Percentiles rank a stretch among this genome's conserved stretches.
Evolutionary conservation across 2,113 vertebrate genomes (phyloP).

Genomic region (Melanerpes formicivorus): DNA sequence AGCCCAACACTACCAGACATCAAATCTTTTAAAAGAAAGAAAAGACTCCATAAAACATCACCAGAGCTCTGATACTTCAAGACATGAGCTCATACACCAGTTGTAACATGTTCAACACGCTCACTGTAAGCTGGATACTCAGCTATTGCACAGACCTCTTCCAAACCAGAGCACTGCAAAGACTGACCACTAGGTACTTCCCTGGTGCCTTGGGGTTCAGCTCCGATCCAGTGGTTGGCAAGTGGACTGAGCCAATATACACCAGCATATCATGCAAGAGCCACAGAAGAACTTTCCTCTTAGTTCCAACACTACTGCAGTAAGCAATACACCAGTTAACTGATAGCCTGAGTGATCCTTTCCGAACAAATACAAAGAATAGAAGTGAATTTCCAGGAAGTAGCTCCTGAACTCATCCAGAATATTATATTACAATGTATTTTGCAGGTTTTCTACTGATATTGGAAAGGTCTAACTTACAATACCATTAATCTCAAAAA

Average conservation of each 20-base stretch:
- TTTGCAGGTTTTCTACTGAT: conserved; percentile 26
- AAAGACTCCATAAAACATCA: conserved; percentile 15
- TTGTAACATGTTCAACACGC: not conserved
- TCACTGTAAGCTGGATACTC: not conserved
- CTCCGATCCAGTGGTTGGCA: not conserved
- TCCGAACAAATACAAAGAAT: not conserved
- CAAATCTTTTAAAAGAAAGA: conserved; percentile 29
- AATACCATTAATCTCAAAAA: conserved; percentile 73
- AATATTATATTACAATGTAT: conserved; percentile 44
- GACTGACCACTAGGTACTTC: not conserved
- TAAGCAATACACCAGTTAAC: not conserved
- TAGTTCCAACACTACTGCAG: not conserved
- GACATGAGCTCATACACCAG: not conserved
- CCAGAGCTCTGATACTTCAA: not conserved
- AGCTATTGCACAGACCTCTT: not conserved
- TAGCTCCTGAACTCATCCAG: conserved; percentile 15
- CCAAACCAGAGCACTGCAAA: not conserved
- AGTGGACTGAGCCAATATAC: not conserved
- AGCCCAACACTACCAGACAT: conserved; percentile 15
- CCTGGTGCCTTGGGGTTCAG: not conserved
- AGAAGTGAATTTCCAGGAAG: conserved; percentile 6
- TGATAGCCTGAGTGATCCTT: not conserved
- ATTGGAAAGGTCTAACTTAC: conserved; percentile 53
- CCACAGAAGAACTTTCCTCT: not conserved
- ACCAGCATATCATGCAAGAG: not conserved